Evolutionary conservation across 2,888 invertebrate genomes (phyloP).

Genomic region (Cyclophora albipunctata): DNA sequence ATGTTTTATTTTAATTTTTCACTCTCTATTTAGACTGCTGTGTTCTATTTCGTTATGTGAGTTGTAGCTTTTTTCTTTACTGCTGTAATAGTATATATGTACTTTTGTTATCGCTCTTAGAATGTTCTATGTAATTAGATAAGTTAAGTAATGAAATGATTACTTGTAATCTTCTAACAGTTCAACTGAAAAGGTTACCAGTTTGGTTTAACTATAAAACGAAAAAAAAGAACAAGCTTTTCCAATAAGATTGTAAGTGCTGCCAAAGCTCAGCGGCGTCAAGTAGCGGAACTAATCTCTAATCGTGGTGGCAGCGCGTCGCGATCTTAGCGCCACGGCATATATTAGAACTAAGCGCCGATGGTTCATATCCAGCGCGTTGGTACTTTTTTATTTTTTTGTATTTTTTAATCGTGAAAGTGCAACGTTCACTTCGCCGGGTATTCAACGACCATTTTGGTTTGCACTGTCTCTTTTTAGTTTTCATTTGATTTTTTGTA

Average conservation of each 20-base stretch:
- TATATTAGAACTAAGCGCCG: constrained; percentile 43
- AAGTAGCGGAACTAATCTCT: constrained; percentile 60
- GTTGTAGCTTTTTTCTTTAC: too few species aligned
- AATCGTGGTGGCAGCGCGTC: constrained; percentile 12
- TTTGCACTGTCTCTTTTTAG: constrained; percentile 55
- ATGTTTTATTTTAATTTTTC: constrained; percentile 11
- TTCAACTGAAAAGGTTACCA: too few species aligned
- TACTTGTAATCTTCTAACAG: too few species aligned
- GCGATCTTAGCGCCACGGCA: constrained; percentile 46
- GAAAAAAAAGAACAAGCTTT: not conserved
- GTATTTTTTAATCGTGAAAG: constrained; percentile 67
- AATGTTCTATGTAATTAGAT: too few species aligned
- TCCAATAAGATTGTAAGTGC: constrained; percentile 36
- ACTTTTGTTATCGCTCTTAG: too few species aligned
- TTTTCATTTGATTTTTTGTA: constrained; percentile 59
- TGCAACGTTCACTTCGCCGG: constrained; percentile 68
- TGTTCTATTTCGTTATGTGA: too few species aligned
- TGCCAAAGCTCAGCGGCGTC: constrained; percentile 49
- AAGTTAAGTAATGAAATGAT: too few species aligned
- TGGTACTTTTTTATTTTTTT: constrained; percentile 51
- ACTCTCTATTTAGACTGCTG: not conserved
- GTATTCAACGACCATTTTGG: constrained; percentile 65
- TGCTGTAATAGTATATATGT: too few species aligned
- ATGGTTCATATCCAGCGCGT: constrained; percentile 60
- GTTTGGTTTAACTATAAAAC: too few species aligned